Base-by-base conservation (phyloP, 2,888 invertebrate genomes). In the Cremastinae sp. region DNA sequence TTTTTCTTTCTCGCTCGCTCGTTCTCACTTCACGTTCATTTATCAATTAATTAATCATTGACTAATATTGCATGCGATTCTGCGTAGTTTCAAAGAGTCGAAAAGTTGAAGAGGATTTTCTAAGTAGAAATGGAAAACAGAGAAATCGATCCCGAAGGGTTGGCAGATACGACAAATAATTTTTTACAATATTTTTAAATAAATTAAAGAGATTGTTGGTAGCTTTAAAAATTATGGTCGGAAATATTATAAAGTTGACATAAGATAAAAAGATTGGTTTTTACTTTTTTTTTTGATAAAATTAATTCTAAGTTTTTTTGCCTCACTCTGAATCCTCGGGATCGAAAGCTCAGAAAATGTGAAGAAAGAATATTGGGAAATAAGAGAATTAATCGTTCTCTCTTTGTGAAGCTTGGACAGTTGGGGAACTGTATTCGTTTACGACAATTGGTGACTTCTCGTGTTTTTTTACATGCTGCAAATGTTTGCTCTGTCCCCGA, bases 361-460 rank as follows among this genome's bases (percentile, higher is more conserved):
- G 22, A 22, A 41, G 1, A 9, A 12, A 12, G 4, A 22, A 43
- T 8, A 12, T 43, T n/a, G 7, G 22, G 43, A 43, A n/a, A 18
- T 28, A 5, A n/a, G 18, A 56, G 2, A 14, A 22, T 12, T 43
- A n/a, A 51, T 68, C 53, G n/a, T 71, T 70, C 49, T 28, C 58
- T 39, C 69, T 62, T 51, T 37, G n/a, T 45, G 9, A 35, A 55
- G 45, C 37, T 74, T 78, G 68, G 53, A 71, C 78, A 79, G 81
- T 83, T 69, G 81, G 80, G 75, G 79, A 83, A 62, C 28, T 28
- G 28, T 56, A 75, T 71, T 41, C 14, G 49, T 59, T 84, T 83
- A 84, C 82, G 86, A 85, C 84, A 83, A 86, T 86, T 86, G 85
- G 85, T 86, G 86, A 86, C 85, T 86, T 84, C 80, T 85, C 85